Percentiles rank a stretch among this genome's conserved stretches.
These are phyloP conservation scores for Gryon sp. DNA, from an alignment of 1,140 invertebrate genomes.

Conservation along the genomic window DNA sequence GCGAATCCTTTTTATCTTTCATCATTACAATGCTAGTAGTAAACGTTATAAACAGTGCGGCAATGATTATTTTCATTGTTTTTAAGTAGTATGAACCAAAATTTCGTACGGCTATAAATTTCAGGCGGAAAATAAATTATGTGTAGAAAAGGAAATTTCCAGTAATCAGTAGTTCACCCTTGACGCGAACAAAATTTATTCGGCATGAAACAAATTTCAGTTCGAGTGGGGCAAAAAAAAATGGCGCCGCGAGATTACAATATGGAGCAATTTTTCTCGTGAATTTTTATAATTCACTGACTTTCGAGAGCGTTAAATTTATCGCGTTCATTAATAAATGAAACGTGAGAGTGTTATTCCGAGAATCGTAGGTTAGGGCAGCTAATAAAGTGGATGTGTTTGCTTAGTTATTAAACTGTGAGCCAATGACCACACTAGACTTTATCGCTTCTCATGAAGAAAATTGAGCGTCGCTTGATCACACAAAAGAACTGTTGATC, in stretches of 20 bases:
- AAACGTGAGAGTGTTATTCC: neutral
- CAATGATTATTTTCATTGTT: conserved; percentile 5
- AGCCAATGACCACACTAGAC: no score
- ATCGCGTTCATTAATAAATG: neutral
- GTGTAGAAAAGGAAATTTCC: conserved; percentile 5
- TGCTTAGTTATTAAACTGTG: no score
- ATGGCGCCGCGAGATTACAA: neutral
- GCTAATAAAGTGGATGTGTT: no score
- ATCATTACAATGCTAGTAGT: no score
- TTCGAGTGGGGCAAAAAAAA: neutral
- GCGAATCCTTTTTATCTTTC: no score
- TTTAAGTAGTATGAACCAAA: conserved; percentile 11
- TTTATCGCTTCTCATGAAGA: no score
- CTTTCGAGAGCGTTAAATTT: no score
- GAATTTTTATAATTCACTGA: neutral
- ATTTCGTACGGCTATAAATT: conserved; percentile 9
- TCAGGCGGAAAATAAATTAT: conserved; percentile 10
- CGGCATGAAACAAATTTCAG: conserved; percentile 20
- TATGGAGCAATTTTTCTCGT: neutral
- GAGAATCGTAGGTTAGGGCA: neutral
- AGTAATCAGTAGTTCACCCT: conserved; percentile 29
- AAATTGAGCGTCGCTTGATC: no score
- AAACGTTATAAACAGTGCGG: no score
- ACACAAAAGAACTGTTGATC: no score
- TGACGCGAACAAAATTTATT: conserved; percentile 21